A percentile compares a stretch with the other conserved stretches of the same genome.
phyloP scores from a whole-genome alignment of 2,797 vertebrate genomes.

The Sylvilagus floridanus region DNA sequence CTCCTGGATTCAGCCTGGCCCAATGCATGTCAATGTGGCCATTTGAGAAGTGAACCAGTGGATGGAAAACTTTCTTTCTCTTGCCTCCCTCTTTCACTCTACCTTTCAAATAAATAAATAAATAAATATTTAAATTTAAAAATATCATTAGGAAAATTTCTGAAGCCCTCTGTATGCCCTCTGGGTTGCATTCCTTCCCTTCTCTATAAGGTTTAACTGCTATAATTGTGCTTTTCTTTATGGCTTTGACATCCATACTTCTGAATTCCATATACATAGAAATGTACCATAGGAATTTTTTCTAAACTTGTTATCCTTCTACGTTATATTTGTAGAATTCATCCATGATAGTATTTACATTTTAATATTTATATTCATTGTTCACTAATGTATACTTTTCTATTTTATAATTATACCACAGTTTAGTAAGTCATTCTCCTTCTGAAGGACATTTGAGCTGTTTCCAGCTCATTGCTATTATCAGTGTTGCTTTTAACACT shows the following conservation, averaged over 20 bases:
- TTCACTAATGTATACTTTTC: neutral
- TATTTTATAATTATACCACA: neutral
- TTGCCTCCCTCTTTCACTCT: neutral
- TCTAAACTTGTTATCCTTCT: neutral
- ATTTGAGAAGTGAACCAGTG: too few species aligned
- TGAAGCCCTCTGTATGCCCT: neutral
- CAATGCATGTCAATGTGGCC: too few species aligned
- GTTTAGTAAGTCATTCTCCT: conserved; percentile 6
- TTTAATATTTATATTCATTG: neutral
- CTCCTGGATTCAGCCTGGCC: too few species aligned
- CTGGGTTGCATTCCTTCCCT: neutral
- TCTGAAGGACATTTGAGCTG: conserved; percentile 7
- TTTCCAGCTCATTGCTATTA: neutral
- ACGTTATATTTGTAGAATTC: too few species aligned
- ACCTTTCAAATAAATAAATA: too few species aligned
- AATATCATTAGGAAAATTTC: neutral
- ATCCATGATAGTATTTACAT: too few species aligned
- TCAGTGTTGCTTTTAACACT: neutral
- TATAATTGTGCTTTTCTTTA: neutral
- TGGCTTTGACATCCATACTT: neutral
- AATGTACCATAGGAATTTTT: neutral
- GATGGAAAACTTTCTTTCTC: too few species aligned
- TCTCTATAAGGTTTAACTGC: neutral
- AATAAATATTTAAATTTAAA: too few species aligned
- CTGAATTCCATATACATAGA: neutral